These are phyloP conservation scores for Sebastes aleutianus DNA, from an alignment of 2,797 vertebrate species.

Conservation along the genomic window DNA sequence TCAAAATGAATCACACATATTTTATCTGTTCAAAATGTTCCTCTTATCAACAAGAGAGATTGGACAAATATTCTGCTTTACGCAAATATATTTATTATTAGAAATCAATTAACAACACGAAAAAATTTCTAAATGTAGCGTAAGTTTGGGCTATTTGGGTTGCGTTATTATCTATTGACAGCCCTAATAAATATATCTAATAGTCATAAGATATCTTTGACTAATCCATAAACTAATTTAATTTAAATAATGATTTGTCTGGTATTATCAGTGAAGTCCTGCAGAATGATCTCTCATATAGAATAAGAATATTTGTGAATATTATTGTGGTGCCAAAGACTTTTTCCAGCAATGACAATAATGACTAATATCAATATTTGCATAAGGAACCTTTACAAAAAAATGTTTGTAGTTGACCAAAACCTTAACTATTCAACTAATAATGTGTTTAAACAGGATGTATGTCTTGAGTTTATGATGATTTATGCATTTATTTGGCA, in stretches of 20 bases:
- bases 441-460: neutral
- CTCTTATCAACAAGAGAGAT: too few relatives aligned
- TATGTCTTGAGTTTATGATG: neutral
- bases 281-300: neutral
- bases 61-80: too few relatives aligned
- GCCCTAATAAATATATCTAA: neutral
- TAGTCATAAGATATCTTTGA: neutral
- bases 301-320: neutral
- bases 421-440: neutral
- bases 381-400: neutral
- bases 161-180: too few relatives aligned
- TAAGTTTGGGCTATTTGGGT: too few relatives aligned
- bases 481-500: conserved; percentile 10
- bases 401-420: neutral
- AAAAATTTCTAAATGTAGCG: too few relatives aligned
- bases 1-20: too few relatives aligned
- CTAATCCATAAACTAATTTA: neutral
- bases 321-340: neutral
- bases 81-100: too few relatives aligned
- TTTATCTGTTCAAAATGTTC: too few relatives aligned
- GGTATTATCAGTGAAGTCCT: neutral
- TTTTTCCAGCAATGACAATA: neutral
- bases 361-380: neutral
- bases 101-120: too few relatives aligned
- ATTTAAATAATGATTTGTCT: neutral